These are phyloP conservation scores for Riptortus pedestris DNA, from an alignment of 1,140 invertebrate genomes.

Conservation along the genomic window DNA sequence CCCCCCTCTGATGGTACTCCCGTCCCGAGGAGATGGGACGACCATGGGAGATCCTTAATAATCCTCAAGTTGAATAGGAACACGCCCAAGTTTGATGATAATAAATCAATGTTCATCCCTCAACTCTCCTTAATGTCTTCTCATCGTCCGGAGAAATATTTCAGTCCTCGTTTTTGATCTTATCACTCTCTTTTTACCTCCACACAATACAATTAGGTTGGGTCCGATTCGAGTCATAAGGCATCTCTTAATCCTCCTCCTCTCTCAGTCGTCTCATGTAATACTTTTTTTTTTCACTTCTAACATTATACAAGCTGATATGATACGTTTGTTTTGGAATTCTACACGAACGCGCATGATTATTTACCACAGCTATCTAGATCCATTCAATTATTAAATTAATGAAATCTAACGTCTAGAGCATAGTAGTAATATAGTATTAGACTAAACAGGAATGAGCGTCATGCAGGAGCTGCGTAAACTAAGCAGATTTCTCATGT, in stretches of 20 bases:
- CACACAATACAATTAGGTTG: background rate
- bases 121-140: background rate
- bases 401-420: too few relatives aligned
- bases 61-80: conserved; percentile 5
- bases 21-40: background rate
- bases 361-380: too few relatives aligned
- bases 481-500: too few relatives aligned
- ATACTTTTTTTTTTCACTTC: background rate
- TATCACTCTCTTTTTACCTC: background rate
- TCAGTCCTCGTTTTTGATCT: background rate
- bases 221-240: background rate
- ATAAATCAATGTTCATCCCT: conserved; percentile 9
- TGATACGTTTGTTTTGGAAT: background rate
- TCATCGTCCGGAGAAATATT: background rate
- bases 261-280: background rate
- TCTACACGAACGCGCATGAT: too few relatives aligned
- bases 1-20: background rate
- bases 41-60: conserved; percentile 3
- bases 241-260: background rate
- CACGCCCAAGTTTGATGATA: conserved; percentile 17
- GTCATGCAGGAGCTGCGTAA: too few relatives aligned
- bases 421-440: too few relatives aligned
- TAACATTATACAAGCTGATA: background rate
- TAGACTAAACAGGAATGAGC: too few relatives aligned
- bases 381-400: too few relatives aligned